Conservation (phyloP, 2,113 vertebrate species). For the Alces alces region DNA sequence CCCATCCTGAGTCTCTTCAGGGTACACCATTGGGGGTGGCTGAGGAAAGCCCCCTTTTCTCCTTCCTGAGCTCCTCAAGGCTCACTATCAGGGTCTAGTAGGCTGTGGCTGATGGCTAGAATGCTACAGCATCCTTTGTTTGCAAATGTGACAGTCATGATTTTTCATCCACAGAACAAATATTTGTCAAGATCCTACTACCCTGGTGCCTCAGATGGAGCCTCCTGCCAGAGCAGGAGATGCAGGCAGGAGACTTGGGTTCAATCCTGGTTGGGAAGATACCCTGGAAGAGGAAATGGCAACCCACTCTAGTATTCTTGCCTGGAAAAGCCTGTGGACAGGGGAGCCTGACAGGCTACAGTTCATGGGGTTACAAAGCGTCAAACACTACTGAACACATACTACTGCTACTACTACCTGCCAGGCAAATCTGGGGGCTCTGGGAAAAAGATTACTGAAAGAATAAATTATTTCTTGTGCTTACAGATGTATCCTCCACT, state of each 20-base stretch:
- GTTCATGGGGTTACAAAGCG: neutral
- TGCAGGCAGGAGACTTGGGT: neutral
- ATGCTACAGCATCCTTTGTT: neutral
- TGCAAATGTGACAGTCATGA: neutral
- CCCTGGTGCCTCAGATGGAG: neutral
- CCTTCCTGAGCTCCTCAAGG: too few relatives aligned
- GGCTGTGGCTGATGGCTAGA: neutral
- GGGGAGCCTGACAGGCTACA: neutral
- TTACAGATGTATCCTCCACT: neutral
- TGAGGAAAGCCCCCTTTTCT: neutral
- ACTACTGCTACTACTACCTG: neutral
- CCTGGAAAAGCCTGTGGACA: neutral
- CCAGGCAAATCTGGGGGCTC: neutral
- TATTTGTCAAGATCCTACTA: neutral
- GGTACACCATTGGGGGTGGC: fast-evolving
- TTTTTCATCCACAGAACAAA: neutral
- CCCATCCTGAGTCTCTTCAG: neutral
- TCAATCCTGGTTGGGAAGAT: neutral
- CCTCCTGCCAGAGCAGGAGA: neutral
- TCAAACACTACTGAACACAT: neutral
- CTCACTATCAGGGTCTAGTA: neutral
- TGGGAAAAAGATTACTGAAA: neutral
- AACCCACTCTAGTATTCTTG: neutral
- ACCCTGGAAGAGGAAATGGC: neutral
- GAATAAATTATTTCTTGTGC: neutral